Evolutionary conservation across 2,888 invertebrate genomes (phyloP), one percentile per base, ranked within the genome.

Genomic region (Erebia epiphron): DNA sequence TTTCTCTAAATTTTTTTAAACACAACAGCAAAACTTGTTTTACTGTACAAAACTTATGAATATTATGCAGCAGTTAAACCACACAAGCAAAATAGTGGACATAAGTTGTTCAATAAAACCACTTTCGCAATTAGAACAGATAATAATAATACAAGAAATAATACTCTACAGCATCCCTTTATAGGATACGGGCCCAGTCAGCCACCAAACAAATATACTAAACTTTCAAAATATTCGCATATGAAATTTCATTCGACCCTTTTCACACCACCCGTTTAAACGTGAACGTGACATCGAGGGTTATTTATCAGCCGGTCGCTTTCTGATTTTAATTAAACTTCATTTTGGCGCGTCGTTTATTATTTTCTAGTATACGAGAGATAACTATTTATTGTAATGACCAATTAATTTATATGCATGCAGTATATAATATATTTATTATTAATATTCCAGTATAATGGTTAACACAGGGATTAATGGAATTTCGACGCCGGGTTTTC

Each of bases 311-410:
- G 79, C 80, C 77, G 78, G 73, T 80, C 83, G 85, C 86, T 89
- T 81, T 75, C 77, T 83, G 83, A 85, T 85, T 90, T 91, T 89
- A 91, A 91, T 91, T 90, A 90, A 90, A 89, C 82, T 87, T 86
- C 86, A 86, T 88, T 87, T 88, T 81, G 83, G 79, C 79, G 79
- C 80, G 79, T 83, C 82, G 83, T 81, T 81, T 86, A 88, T 88
- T 86, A 86, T 84, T 82, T 35, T 83, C 83, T 79, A 69, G 71
- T 72, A 67, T 71, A 70, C 58, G 35, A 26, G 72, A 75, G 72
- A 75, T 72, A 77, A 78, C 75, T 75, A 77, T 75, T 76, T 75
- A 78, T 75, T 75, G 73, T 57, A 75, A 65, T 75, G 69, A 72
- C 52, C 72, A 66, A 71, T 71, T 73, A 69, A 71, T 69, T 69